A percentile compares a stretch with the other conserved stretches of the same genome.
Evolutionary conservation across 2,113 vertebrate genomes (phyloP).

Genomic region (Rhynchomys soricoides): DNA sequence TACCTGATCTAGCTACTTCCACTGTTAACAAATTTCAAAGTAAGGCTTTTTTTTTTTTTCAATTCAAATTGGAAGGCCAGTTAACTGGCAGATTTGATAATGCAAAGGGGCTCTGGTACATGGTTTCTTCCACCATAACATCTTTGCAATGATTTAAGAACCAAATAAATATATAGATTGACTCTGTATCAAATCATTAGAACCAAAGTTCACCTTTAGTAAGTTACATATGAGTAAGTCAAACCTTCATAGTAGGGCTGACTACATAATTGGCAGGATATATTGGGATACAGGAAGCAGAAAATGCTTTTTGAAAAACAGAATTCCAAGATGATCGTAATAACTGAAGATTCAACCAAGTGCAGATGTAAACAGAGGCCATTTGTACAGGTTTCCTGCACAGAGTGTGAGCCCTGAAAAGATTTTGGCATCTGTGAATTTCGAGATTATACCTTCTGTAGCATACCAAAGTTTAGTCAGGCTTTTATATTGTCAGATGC

Average conservation of each 20-base stretch:
- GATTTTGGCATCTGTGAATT: slow-evolving; percentile 33
- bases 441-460: slow-evolving; percentile 20
- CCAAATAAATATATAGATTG: background rate
- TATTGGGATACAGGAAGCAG: background rate
- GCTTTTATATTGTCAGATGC: background rate
- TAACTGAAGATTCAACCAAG: background rate
- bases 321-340: background rate
- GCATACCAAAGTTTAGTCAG: background rate
- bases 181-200: background rate
- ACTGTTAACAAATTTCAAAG: background rate
- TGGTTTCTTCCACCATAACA: background rate
- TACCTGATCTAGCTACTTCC: background rate
- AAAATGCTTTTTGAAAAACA: background rate
- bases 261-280: background rate
- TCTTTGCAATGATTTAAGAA: background rate
- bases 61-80: background rate
- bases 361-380: background rate
- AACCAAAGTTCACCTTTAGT: background rate
- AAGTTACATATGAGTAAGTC: background rate
- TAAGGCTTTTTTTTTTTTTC: background rate
- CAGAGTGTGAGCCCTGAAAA: background rate
- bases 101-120: background rate
- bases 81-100: background rate
- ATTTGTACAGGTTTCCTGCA: background rate
- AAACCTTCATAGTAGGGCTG: background rate